These are phyloP conservation scores for Chondrosia reniformis DNA, from an alignment of 37 sponge, comb jelly and placozoan species.

Conservation along the genomic window DNA sequence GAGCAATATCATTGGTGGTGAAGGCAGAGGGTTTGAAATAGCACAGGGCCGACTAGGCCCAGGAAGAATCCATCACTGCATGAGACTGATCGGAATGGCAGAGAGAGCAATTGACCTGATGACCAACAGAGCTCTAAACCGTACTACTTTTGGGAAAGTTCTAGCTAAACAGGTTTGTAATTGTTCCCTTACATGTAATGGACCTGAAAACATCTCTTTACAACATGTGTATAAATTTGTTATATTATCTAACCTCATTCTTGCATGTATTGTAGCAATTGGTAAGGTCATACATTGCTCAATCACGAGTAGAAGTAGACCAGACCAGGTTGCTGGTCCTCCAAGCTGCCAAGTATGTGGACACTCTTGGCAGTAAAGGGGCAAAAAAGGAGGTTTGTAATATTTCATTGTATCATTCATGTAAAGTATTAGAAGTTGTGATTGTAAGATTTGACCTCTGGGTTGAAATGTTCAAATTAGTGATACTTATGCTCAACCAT, in stretches of 20 bases:
- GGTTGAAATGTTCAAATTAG: no score
- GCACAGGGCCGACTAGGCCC: slow-evolving; percentile 93
- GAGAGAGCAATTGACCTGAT: slow-evolving; percentile 79
- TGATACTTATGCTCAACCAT: no score
- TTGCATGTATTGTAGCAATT: slow-evolving; percentile 22
- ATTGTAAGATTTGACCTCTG: no score
- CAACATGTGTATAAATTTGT: no score
- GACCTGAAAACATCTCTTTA: no score
- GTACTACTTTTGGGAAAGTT: slow-evolving; percentile 61
- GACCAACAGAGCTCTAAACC: slow-evolving; percentile 44
- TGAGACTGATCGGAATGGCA: slow-evolving; percentile 83
- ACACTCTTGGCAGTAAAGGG: slow-evolving; percentile 53
- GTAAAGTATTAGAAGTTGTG: no score
- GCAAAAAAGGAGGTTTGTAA: slow-evolving; percentile 1
- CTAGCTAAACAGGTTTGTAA: slow-evolving; percentile 65
- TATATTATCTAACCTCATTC: no score
- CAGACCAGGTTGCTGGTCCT: slow-evolving; percentile 78
- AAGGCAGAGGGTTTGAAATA: slow-evolving; percentile 95
- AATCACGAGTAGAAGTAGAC: slow-evolving; percentile 85
- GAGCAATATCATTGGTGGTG: slow-evolving; percentile 77
- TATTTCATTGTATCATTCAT: no score
- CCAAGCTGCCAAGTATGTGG: slow-evolving; percentile 75
- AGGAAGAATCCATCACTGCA: slow-evolving; percentile 93
- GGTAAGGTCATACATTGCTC: slow-evolving; percentile 65
- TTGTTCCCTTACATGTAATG: no score